Evolutionary conservation across 2,888 invertebrate genomes (phyloP), one percentile per base, ranked within the genome.

Genomic region (Pollenia griseotomentosa): DNA sequence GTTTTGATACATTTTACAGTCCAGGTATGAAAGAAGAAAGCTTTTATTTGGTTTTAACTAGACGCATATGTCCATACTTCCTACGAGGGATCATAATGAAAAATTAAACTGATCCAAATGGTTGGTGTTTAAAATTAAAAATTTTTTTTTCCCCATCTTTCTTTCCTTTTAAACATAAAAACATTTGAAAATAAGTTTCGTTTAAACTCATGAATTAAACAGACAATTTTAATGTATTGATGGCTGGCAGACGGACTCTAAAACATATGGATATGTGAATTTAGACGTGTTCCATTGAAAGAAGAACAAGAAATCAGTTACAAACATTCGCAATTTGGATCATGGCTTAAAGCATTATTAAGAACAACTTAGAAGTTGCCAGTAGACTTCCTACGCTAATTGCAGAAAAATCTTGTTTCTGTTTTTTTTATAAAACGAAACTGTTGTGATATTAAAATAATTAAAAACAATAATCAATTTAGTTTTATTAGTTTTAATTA

Each of bases 161-260:
- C 14, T 65, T 65, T 23, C 23, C 0, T 40, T 44, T 63, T 70
- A 68, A 51, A 16, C 71, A 19, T 63, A 44, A 10, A 85, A 86
- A 57, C 65, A 78, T 78, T 82, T 65, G 78, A 6, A 33, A 33
- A 33, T 78, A 23, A 33, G 65, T 80, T 86, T 81, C 86, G 66
- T 65, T 65, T 33, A 83, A 86, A 86, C 86, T 86, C 86, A 86
- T 86, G 83, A 86, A 86, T 86, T 83, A 86, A 83, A 83, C 83
- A 83, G 65, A 23, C 40, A 42, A 53, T 51, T 78, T 59, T 16
- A 65, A 23, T 57, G 14, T 11, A 55, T 75, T 68, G 33, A 23
- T 40, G 68, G 12, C 10, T 57, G 16, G 19, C 48, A 59, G 3
- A 70, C 2, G n/a, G 44, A 40, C 40, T 40, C n/a, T 2, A 14